A percentile compares a stretch with the other conserved stretches of the same genome.
Evolutionary conservation across 2,113 vertebrate genomes (phyloP).

Genomic region (Ellobius talpinus): DNA sequence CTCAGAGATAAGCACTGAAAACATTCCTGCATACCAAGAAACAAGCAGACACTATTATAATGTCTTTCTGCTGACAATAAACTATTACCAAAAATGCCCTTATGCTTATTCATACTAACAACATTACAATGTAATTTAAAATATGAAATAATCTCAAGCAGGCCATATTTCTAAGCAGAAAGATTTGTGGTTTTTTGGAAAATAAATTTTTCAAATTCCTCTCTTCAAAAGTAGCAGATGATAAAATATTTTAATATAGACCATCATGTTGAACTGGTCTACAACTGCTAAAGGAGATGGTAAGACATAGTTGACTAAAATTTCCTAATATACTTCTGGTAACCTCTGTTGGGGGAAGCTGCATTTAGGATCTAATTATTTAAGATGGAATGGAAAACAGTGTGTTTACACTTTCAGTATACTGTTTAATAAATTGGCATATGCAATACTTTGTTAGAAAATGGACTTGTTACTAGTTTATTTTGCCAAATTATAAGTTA

Average conservation of each 20-base stretch:
- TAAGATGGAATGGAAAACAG: neutral
- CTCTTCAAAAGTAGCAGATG: neutral
- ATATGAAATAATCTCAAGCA: constrained; percentile 44
- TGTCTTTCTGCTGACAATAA: constrained; percentile 11
- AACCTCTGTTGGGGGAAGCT: neutral
- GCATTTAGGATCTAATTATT: neutral
- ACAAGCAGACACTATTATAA: neutral
- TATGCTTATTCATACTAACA: constrained; percentile 14
- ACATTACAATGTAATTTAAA: constrained; percentile 44
- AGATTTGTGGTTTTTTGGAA: constrained; percentile 25
- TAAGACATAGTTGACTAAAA: neutral
- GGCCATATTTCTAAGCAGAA: constrained; percentile 50
- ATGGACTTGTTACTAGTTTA: neutral
- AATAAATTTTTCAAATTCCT: constrained; percentile 16
- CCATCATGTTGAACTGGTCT: neutral
- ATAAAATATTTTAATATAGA: neutral
- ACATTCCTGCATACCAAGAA: neutral
- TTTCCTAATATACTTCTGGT: neutral
- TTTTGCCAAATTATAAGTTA: neutral
- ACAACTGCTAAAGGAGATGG: neutral
- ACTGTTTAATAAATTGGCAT: neutral
- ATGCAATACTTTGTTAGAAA: neutral
- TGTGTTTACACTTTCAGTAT: neutral
- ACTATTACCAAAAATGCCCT: neutral
- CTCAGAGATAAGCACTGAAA: neutral